Evolutionary conservation across 2,797 vertebrate genomes (phyloP).

Genomic region (Sebastolobus altivelis): DNA sequence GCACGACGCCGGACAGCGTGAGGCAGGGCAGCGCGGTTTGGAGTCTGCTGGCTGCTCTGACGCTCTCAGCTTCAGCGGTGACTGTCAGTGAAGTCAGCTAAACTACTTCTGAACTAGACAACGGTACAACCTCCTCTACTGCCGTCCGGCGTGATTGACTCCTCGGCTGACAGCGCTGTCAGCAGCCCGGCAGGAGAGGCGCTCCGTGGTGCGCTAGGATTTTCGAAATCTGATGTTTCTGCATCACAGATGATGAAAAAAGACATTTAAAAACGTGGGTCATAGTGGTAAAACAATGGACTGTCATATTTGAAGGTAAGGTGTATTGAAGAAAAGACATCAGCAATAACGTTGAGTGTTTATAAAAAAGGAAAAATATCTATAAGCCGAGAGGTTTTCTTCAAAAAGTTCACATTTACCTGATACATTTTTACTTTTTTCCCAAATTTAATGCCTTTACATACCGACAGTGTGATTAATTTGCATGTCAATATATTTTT

Average conservation of each 20-base stretch:
- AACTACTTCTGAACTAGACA: constrained; percentile 8
- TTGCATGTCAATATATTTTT: too few species aligned
- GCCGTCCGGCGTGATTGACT: neutral
- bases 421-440: neutral
- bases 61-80: neutral
- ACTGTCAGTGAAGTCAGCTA: constrained; percentile 4
- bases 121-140: neutral
- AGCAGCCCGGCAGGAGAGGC: neutral
- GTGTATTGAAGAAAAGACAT: neutral
- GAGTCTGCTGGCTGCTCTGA: neutral
- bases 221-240: constrained; percentile 1
- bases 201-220: neutral
- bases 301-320: neutral
- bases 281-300: neutral
- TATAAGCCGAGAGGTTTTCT: neutral
- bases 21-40: neutral
- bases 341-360: too few species aligned
- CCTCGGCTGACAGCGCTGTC: neutral
- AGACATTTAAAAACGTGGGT: neutral
- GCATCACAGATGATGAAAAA: neutral
- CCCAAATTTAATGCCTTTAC: too few species aligned
- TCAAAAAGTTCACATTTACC: neutral
- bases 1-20: neutral
- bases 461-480: too few species aligned
- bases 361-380: neutral